Evolutionary conservation across 2,797 vertebrate genomes (phyloP).

Genomic region (Holocentrus rufus): DNA sequence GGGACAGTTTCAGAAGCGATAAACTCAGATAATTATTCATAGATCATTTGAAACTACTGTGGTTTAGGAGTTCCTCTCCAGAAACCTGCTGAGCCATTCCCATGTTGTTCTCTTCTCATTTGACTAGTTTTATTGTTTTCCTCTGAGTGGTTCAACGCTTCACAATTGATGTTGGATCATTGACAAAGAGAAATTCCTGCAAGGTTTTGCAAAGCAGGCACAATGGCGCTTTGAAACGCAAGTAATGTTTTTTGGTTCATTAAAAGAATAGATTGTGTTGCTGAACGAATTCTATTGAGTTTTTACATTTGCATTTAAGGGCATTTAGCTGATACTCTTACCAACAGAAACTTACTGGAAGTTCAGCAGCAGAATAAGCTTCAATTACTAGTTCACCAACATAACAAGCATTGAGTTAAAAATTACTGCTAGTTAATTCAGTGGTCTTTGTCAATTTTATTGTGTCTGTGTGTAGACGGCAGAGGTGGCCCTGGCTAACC

Average conservation of each 20-base stretch:
- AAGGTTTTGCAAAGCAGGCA: background rate
- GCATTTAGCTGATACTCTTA: background rate
- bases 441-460: background rate
- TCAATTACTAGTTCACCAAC: no score
- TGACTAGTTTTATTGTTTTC: background rate
- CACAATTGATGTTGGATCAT: background rate
- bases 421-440: background rate
- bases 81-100: conserved; percentile 4
- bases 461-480: conserved; percentile 84
- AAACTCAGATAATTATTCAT: conserved; percentile 19
- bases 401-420: no score
- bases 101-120: background rate
- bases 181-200: background rate
- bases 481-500: conserved; percentile 92
- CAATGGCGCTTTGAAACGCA: background rate
- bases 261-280: background rate
- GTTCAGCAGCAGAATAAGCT: no score
- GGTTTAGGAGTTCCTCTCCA: background rate
- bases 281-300: background rate
- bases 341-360: no score
- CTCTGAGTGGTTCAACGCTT: background rate
- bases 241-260: background rate
- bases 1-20: background rate
- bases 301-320: background rate
- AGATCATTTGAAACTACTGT: conserved; percentile 10